phyloP scores from a whole-genome alignment of 2,888 invertebrate species.

The Athalia circularis region DNA sequence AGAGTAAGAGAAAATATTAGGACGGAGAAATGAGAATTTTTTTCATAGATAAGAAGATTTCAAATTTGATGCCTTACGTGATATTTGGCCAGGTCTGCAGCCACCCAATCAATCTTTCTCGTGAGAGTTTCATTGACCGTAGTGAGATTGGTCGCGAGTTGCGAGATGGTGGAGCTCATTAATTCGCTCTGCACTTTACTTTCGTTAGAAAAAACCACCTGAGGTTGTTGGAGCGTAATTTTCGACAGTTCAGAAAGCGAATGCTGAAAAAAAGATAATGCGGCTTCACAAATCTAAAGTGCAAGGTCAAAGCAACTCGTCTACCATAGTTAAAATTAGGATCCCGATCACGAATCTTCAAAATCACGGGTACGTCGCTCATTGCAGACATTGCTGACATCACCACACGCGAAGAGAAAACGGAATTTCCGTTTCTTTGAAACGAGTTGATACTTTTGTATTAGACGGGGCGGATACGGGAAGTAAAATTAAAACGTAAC shows the following conservation, averaged over 20 bases:
- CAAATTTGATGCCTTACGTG: constrained; percentile 66
- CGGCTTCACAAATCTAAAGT: too few relatives aligned
- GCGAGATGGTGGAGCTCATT: constrained; percentile 67
- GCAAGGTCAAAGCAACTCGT: not conserved
- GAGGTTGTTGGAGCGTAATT: constrained; percentile 61
- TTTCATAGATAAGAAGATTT: constrained; percentile 9
- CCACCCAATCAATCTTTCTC: constrained; percentile 71
- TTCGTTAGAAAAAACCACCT: constrained; percentile 64
- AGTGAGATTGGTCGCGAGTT: constrained; percentile 70
- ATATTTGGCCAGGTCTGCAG: constrained; percentile 73
- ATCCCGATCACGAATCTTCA: not conserved
- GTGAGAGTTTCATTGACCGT: constrained; percentile 72
- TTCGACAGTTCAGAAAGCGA: constrained; percentile 66
- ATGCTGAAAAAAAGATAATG: constrained; percentile 59
- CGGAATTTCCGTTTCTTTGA: constrained; percentile 2
- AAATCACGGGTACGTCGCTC: constrained; percentile 2
- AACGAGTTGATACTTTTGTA: not conserved
- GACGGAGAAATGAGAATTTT: not conserved
- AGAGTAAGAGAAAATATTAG: too few relatives aligned
- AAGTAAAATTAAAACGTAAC: too few relatives aligned
- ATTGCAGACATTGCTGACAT: not conserved
- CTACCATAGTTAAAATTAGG: not conserved
- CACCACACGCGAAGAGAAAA: not conserved
- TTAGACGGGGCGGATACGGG: too few relatives aligned
- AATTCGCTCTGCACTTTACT: constrained; percentile 70